Evolutionary conservation across 2,888 invertebrate species (phyloP).

Genomic region (Folsomia manolachei): DNA sequence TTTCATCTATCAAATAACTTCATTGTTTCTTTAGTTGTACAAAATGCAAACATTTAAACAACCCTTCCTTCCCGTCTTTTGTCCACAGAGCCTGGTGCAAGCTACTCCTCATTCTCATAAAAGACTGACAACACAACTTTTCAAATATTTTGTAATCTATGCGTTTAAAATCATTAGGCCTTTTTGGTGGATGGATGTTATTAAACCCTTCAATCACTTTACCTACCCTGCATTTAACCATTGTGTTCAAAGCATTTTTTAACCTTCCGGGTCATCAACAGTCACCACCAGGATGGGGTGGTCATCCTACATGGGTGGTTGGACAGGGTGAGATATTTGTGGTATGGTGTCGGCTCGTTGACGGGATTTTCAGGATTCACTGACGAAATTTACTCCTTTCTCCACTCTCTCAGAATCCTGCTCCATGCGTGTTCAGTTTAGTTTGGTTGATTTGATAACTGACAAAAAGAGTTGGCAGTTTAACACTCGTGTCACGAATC

Average conservation of each 20-base stretch:
- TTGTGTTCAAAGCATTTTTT: background rate
- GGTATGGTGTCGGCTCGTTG: background rate
- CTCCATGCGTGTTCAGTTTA: background rate
- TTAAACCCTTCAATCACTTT: constrained; percentile 7
- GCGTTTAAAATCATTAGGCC: constrained; percentile 1
- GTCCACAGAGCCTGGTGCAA: background rate
- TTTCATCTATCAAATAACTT: constrained; percentile 2
- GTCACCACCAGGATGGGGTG: background rate
- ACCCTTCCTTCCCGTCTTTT: constrained; percentile 5
- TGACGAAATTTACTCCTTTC: constrained; percentile 2
- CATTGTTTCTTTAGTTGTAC: constrained; percentile 1
- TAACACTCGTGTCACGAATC: constrained; percentile 5
- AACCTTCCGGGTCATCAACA: constrained; percentile 1
- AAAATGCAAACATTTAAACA: constrained; percentile 7
- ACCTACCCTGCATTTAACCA: background rate
- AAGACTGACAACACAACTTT: constrained; percentile 7
- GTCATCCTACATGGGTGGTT: too few species aligned
- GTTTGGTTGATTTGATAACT: constrained; percentile 4
- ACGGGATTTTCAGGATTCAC: background rate
- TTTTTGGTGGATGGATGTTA: background rate
- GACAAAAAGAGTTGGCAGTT: constrained; percentile 9
- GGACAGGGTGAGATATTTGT: background rate
- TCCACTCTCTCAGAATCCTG: background rate
- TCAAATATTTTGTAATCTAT: constrained; percentile 8
- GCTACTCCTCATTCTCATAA: background rate